Conservation (phyloP, 2,113 vertebrate genomes). For the Melospiza melodia region DNA sequence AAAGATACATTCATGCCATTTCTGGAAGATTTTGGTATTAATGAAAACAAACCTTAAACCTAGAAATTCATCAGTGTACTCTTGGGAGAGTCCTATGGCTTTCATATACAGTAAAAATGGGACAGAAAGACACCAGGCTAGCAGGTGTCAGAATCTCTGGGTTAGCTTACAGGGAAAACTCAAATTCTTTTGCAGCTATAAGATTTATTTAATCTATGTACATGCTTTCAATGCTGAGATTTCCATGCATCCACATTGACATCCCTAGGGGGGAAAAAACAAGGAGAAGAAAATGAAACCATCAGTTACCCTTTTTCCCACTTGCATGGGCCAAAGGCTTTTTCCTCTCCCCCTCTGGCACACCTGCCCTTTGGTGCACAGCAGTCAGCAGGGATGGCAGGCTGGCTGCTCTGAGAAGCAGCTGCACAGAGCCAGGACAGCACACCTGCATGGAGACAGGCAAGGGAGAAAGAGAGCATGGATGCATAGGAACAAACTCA, state of each 20-base stretch:
- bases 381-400: neutral
- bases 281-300: neutral
- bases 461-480: neutral
- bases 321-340: neutral
- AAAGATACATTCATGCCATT: neutral
- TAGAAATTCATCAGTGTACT: neutral
- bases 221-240: neutral
- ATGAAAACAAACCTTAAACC: neutral
- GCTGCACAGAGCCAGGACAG: neutral
- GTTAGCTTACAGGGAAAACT: neutral
- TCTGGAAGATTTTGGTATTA: neutral
- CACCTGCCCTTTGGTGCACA: neutral
- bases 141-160: neutral
- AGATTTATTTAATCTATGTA: neutral
- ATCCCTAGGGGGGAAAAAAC: rapidly evolving
- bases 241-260: neutral
- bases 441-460: neutral
- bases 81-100: neutral
- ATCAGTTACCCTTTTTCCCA: neutral
- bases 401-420: neutral
- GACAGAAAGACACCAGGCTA: neutral
- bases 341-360: neutral
- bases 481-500: neutral
- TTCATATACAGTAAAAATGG: neutral
- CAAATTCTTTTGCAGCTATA: neutral